Evolutionary conservation across 2,113 vertebrate genomes (phyloP), one percentile per base, ranked within the genome.

Genomic region (Tauraco erythrolophus): DNA sequence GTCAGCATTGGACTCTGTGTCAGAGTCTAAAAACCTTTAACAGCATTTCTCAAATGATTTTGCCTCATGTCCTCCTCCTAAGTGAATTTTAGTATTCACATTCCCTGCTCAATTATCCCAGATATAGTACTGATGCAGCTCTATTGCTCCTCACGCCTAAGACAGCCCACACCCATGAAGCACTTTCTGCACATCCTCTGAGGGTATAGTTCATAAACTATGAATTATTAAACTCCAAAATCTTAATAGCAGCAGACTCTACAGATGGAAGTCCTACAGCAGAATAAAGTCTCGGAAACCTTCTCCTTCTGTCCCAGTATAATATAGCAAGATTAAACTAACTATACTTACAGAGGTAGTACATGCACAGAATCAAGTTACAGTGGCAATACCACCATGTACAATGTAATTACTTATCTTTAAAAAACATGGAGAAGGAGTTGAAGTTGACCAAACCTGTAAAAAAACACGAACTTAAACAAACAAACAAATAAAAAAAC

Each of bases 161-260:
- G 3, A 75, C 1, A 85, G 37, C 14, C 27, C 82, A 69, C 19
- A 56, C 21, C 41, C 5, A 1, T 18, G 51, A 89, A 58, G 72
- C 71, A 86, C 28, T 70, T 89, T 65, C 71, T 33, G 83, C 25
- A 54, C 7, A 37, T 66, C 28, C 15, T 91, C 54, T 70, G 65
- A 88, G 35, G 31, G 12, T 53, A 39, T 1, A 45, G 22, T 33
- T 41, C 27, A 54, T 64, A 74, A 96, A 87, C 19, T 30, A 71
- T 61, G 14, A 86, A 86, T 86, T 91, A 91, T 62, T 94, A 19
- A 94, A 89, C 62, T 69, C 81, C 57, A 84, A 91, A 83, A 70
- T 21, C 41, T 74, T 64, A 75, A 87, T 4, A 88, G 28, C 43
- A 92, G 33, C 35, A 74, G 21, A 84, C 19, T 80, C 35, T 27